These are phyloP conservation scores for Mythimna lalbum DNA, from an alignment of 2,888 invertebrate genomes.

Conservation along the genomic window DNA sequence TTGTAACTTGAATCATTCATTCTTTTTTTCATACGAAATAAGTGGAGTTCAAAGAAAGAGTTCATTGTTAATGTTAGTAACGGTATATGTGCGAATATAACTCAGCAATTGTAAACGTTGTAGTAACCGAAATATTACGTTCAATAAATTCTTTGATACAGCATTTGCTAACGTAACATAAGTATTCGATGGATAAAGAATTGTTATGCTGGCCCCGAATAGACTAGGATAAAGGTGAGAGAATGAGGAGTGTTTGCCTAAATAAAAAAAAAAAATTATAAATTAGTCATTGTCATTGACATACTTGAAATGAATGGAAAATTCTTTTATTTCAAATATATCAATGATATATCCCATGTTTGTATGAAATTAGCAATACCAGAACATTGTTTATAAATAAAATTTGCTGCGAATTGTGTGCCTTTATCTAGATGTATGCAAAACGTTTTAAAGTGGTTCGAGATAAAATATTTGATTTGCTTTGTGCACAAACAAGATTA, in stretches of 20 bases:
- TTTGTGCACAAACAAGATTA: constrained; percentile 27
- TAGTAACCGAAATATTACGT: constrained; percentile 14
- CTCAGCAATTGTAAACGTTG: constrained; percentile 1
- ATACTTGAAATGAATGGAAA: constrained; percentile 1
- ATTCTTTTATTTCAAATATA: neutral
- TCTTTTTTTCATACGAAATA: constrained; percentile 28
- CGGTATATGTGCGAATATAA: constrained; percentile 25
- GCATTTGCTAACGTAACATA: neutral
- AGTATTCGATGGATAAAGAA: neutral
- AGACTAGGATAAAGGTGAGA: neutral
- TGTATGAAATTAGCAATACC: constrained; percentile 3
- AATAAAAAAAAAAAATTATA: neutral
- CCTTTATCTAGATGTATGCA: constrained; percentile 48
- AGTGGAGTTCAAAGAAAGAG: constrained; percentile 25
- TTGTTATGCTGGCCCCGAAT: neutral
- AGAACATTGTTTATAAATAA: constrained; percentile 26
- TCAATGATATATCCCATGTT: neutral
- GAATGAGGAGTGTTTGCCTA: neutral
- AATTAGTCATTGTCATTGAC: neutral
- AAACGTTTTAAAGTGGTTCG: constrained; percentile 45
- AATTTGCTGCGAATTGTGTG: constrained; percentile 36
- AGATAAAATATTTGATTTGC: constrained; percentile 43
- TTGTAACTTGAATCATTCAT: constrained; percentile 37
- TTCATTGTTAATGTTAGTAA: constrained; percentile 26
- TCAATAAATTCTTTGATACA: constrained; percentile 1